Base-by-base conservation (phyloP, 2,888 invertebrate genomes). In the Athalia circularis region DNA sequence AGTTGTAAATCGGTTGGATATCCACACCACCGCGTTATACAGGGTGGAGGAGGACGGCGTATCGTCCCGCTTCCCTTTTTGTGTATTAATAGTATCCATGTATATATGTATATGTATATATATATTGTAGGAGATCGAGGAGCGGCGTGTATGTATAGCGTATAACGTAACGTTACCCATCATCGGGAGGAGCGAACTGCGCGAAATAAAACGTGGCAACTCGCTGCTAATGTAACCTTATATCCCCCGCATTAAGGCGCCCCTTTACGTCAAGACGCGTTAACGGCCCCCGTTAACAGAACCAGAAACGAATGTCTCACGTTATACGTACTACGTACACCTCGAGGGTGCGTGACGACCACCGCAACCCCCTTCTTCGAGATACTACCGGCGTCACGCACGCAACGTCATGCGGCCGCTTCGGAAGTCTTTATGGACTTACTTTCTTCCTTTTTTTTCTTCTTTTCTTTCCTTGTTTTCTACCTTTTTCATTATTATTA, bases 221-320 rank as follows among this genome's bases (percentile, higher is more conserved):
- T 75, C 59, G 72, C 59, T 64, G 64, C 62, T 75, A 75, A 75
- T 75, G 75, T 62, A 75, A 62, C 75, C 75, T 75, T 62, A n/a
- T 11, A 75, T 75, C 77, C 77, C 79, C 65, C 74, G 64, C 79
- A 70, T 75, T 74, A 81, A 80, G 74, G 80, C 75, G 75, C 75
- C 75, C 62, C n/a, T 75, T 11, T 50, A 80, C 80, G 80, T 79
- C 81, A 80, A 79, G 79, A 80, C 80, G 82, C 82, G 82, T 84
- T 83, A 84, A 82, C 80, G 81, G 81, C 80, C 80, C 78, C 80
- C 80, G 81, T 81, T 81, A 84, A 84, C 82, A 83, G 83, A 84
- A 47, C 75, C 75, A 75, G 75, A 75, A 75, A 75, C 75, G 75
- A 75, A 75, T 75, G 62, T 75, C 64, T 61, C 50, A 48, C 62